Conservation (phyloP, 1,140 invertebrate species). For the Heliconius congener region DNA sequence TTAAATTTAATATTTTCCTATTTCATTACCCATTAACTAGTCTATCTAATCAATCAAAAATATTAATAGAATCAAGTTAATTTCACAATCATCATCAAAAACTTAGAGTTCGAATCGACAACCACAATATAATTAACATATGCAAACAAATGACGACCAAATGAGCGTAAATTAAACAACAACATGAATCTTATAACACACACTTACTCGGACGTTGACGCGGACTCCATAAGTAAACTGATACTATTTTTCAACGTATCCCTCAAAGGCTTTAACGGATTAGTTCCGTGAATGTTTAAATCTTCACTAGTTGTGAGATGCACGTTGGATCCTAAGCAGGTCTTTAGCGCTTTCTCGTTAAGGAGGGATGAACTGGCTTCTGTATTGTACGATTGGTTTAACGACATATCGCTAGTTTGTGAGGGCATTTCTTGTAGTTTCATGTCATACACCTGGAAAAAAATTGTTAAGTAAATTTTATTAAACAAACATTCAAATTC, state of each 20-base stretch:
- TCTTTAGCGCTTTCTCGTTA: slow-evolving; percentile 55
- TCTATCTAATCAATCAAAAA: neutral
- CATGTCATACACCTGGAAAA: slow-evolving; percentile 64
- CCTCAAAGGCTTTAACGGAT: slow-evolving; percentile 62
- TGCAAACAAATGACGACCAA: no score
- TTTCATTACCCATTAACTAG: neutral
- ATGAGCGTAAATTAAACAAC: no score
- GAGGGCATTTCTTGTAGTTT: slow-evolving; percentile 66
- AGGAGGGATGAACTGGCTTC: slow-evolving; percentile 51
- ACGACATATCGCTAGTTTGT: slow-evolving; percentile 48
- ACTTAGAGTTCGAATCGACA: no score
- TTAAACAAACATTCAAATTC: neutral
- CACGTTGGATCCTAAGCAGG: slow-evolving; percentile 64
- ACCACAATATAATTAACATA: no score
- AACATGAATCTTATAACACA: no score
- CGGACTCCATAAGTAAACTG: slow-evolving; percentile 69
- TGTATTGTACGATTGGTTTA: slow-evolving; percentile 38
- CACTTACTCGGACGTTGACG: slow-evolving; percentile 53
- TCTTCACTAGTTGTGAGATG: slow-evolving; percentile 71
- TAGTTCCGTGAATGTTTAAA: slow-evolving; percentile 56
- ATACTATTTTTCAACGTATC: slow-evolving; percentile 73
- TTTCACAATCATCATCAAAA: no score
- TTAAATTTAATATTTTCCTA: no score
- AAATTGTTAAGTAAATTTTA: neutral
- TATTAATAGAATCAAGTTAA: no score